These are phyloP conservation scores for Scaptomyza reducta DNA, from an alignment of 2,888 invertebrate species.

Conservation along the genomic window DNA sequence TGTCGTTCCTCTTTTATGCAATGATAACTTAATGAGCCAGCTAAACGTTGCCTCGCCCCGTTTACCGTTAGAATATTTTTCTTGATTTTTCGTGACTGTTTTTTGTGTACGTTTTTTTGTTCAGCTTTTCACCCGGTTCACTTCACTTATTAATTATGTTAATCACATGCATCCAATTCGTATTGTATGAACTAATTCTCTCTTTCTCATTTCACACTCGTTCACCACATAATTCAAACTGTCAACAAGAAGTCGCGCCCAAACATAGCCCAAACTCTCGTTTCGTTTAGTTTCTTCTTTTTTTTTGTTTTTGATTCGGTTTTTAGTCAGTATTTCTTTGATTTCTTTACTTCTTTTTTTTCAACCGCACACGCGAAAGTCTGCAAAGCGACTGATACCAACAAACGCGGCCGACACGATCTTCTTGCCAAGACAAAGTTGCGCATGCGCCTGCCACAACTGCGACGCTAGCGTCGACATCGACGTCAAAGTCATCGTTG, in stretches of 20 bases:
- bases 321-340: not conserved
- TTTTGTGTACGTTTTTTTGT: not conserved
- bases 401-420: slow-evolving; percentile 47
- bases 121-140: slow-evolving; percentile 30
- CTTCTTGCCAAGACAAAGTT: slow-evolving; percentile 62
- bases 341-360: slow-evolving; percentile 25
- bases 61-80: slow-evolving; percentile 51
- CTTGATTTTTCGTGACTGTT: slow-evolving; percentile 19
- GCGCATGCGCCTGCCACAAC: slow-evolving; percentile 60
- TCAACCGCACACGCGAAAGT: slow-evolving; percentile 79
- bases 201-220: slow-evolving; percentile 45
- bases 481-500: not conserved
- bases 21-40: slow-evolving; percentile 60
- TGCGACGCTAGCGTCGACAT: slow-evolving; percentile 5
- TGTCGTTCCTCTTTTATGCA: slow-evolving; percentile 53
- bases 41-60: slow-evolving; percentile 28
- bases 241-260: slow-evolving; percentile 79
- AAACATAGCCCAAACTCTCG: slow-evolving; percentile 38
- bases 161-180: slow-evolving; percentile 63
- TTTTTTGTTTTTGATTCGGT: not conserved
- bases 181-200: slow-evolving; percentile 32
- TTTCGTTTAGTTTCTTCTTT: slow-evolving; percentile 16
- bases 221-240: slow-evolving; percentile 62
- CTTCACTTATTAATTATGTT: slow-evolving; percentile 70
- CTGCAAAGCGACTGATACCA: slow-evolving; percentile 77